Evolutionary conservation across 2,888 invertebrate species (phyloP).

Genomic region (Heliothis peltigera): DNA sequence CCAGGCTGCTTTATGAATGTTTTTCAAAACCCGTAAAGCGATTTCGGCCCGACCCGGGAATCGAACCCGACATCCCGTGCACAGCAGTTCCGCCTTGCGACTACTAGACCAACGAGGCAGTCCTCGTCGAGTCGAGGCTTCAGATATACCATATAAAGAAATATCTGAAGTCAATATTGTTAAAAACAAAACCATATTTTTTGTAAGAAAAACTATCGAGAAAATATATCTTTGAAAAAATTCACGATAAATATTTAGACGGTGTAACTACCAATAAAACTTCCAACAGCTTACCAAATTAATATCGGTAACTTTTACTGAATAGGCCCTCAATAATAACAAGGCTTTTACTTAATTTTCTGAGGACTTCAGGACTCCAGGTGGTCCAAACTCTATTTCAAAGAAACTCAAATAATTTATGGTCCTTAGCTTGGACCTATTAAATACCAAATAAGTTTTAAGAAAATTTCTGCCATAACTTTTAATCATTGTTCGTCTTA

Average conservation of each 20-base stretch:
- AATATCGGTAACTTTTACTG: constrained; percentile 17
- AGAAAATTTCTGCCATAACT: constrained; percentile 52
- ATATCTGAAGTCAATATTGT: neutral
- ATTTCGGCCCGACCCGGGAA: too few relatives aligned
- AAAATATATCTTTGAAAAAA: constrained; percentile 10
- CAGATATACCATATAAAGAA: too few relatives aligned
- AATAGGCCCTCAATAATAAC: constrained; percentile 24
- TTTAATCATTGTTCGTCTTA: neutral
- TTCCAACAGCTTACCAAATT: constrained; percentile 20
- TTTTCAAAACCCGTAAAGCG: too few relatives aligned
- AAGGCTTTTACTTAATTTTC: constrained; percentile 13
- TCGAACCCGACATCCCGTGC: too few relatives aligned
- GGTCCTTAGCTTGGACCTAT: constrained; percentile 25
- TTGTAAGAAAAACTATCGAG: neutral
- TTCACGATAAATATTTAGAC: constrained; percentile 3
- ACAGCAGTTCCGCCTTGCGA: too few relatives aligned
- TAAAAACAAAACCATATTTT: neutral
- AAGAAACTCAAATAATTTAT: constrained; percentile 39
- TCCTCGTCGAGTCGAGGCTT: too few relatives aligned
- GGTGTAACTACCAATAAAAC: neutral
- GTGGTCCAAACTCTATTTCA: constrained; percentile 18
- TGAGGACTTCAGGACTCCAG: constrained; percentile 29
- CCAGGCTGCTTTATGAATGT: too few relatives aligned
- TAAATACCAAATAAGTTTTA: constrained; percentile 55
- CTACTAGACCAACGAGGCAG: too few relatives aligned